Percentiles rank a stretch among this genome's conserved stretches.
phyloP scores from a whole-genome alignment of 2,797 vertebrate genomes.

The Clarias pachynema region DNA sequence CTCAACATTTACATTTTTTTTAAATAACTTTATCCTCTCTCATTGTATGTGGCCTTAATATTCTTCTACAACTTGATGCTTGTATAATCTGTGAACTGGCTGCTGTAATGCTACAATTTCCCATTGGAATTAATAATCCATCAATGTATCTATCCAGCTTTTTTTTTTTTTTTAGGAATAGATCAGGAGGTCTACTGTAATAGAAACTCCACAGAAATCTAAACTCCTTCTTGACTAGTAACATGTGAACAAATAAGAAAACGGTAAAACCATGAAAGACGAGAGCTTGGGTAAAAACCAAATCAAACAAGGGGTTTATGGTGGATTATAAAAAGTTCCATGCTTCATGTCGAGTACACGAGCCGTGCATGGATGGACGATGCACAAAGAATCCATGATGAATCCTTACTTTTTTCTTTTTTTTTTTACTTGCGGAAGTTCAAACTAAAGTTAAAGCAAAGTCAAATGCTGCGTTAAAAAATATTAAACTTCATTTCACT shows the following conservation, averaged over 20 bases:
- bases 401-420: too few relatives aligned
- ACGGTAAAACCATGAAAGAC: not conserved
- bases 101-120: too few relatives aligned
- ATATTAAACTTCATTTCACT: too few relatives aligned
- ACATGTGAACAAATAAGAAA: not conserved
- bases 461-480: too few relatives aligned
- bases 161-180: not conserved
- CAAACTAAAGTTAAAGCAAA: too few relatives aligned
- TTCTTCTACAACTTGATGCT: too few relatives aligned
- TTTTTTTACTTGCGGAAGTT: too few relatives aligned
- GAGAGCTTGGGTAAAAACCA: not conserved
- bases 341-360: not conserved
- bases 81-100: too few relatives aligned
- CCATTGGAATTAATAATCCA: too few relatives aligned
- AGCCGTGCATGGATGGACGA: not conserved
- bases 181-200: not conserved
- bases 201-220: not conserved
- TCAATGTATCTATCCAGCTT: not conserved
- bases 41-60: too few relatives aligned
- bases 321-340: not conserved
- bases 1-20: not conserved
- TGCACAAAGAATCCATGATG: not conserved
- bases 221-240: not conserved
- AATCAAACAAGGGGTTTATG: not conserved
- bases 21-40: not conserved